A percentile compares a stretch with the other conserved stretches of the same genome.
Evolutionary conservation across 2,888 invertebrate genomes (phyloP).

Genomic region (Limnephilus rhombicus): DNA sequence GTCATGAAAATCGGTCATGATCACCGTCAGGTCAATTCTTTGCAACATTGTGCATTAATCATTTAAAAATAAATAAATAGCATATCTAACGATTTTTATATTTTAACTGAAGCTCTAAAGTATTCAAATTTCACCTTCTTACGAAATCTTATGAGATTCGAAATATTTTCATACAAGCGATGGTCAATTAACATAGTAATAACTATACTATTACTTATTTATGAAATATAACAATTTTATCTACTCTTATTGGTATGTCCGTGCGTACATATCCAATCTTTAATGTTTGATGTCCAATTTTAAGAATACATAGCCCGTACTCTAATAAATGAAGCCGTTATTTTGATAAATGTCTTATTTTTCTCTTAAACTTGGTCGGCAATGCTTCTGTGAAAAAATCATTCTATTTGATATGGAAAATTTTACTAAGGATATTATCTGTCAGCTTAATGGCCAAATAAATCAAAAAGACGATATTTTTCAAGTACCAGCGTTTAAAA

Average conservation of each 20-base stretch:
- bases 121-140: too few relatives aligned
- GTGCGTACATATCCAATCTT: not conserved
- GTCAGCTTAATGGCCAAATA: not conserved
- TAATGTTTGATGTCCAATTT: not conserved
- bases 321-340: not conserved
- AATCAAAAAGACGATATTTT: conserved; percentile 12
- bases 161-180: too few relatives aligned
- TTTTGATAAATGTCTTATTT: not conserved
- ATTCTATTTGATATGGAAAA: not conserved
- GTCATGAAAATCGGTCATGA: too few relatives aligned
- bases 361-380: not conserved
- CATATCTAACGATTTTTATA: too few relatives aligned
- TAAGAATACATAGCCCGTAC: not conserved
- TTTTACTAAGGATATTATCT: not conserved
- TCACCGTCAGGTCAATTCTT: too few relatives aligned
- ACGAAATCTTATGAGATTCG: too few relatives aligned
- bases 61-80: too few relatives aligned
- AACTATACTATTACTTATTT: not conserved
- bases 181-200: not conserved
- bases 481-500: not conserved
- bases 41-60: too few relatives aligned
- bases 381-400: not conserved
- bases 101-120: too few relatives aligned
- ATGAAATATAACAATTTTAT: not conserved
- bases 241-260: not conserved